Conservation (phyloP, 2,888 invertebrate species). For the Apamea anceps region DNA sequence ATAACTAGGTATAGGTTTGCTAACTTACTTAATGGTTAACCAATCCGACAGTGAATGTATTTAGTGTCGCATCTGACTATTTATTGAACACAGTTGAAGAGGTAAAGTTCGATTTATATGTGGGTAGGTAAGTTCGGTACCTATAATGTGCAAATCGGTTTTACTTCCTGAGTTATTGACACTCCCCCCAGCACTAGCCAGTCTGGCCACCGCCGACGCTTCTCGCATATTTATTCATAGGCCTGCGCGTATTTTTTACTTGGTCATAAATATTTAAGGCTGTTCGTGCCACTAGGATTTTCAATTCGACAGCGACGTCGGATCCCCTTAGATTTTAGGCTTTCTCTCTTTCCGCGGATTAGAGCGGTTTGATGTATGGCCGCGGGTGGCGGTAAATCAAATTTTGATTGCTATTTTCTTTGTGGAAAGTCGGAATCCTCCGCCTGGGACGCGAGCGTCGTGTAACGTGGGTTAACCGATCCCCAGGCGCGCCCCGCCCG, state of each 20-base stretch:
- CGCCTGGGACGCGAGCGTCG: conserved; percentile 81
- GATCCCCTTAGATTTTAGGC: conserved; percentile 88
- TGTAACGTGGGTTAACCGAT: conserved; percentile 88
- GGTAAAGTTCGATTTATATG: conserved; percentile 2
- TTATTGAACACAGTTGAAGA: background rate
- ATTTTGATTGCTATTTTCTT: conserved; percentile 90
- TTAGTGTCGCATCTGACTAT: background rate
- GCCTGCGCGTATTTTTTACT: conserved; percentile 82
- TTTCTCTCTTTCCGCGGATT: conserved; percentile 87
- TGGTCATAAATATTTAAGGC: conserved; percentile 87
- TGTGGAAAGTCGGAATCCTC: conserved; percentile 87
- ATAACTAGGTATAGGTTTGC: too few relatives aligned
- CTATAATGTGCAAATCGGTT: conserved; percentile 49
- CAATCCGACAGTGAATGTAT: background rate
- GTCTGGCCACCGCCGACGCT: conserved; percentile 57
- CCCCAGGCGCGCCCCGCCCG: conserved; percentile 82
- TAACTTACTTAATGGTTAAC: background rate
- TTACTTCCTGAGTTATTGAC: conserved; percentile 63
- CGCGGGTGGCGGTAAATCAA: conserved; percentile 90
- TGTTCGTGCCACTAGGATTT: conserved; percentile 84
- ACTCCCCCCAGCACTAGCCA: conserved; percentile 48
- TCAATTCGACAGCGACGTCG: conserved; percentile 85
- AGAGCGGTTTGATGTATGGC: conserved; percentile 88
- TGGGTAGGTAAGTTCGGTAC: conserved; percentile 23
- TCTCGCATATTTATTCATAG: conserved; percentile 84